Base-by-base conservation (phyloP, 2,888 invertebrate species). In the Tipula helvola region DNA sequence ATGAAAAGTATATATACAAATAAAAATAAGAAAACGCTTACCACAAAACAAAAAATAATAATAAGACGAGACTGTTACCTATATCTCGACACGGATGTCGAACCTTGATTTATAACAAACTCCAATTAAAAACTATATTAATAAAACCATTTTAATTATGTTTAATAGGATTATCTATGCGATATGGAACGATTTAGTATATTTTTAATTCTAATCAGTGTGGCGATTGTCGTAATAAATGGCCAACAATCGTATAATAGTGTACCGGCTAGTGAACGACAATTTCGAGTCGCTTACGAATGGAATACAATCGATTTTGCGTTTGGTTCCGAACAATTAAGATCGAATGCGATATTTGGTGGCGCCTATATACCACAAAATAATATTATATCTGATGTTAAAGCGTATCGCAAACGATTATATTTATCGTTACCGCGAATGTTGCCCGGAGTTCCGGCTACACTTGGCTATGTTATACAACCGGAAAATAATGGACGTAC, bases 281-380 rank as follows among this genome's bases (percentile, higher is more conserved):
- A 94, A 89, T 95, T 96, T 90, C 92, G 93, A 87, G 95, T 95
- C 44, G 93, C 94, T 87, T 95, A 95, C 91, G 95, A 95, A 91
- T 96, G 96, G 96, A 94, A 93, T 89, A 93, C 93, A 88, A 92
- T 95, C 88, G 95, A 95, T 90, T 95, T 94, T 91, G 93, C 93
- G 42, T 96, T 95, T 95, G 93, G 93, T 52, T 92, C 92, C 88
- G 93, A 93, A 86, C 93, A 92, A 88, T 92, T 92, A 18, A 93
- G 93, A 88, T 91, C 92, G 86, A 91, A 91, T 88, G 94, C 94
- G 87, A 90, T 93, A 87, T 92, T 92, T 89, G 92, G 92, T 86
- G 93, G 93, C 88, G 91, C 92, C 88, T 96, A 95, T 91, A 93
- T 95, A 87, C 94, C 95, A 18, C 93, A 93, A 90, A 95, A 95